These are phyloP conservation scores for Meleagris gallopavo DNA, from an alignment of 2,113 vertebrate species.

Conservation along the genomic window DNA sequence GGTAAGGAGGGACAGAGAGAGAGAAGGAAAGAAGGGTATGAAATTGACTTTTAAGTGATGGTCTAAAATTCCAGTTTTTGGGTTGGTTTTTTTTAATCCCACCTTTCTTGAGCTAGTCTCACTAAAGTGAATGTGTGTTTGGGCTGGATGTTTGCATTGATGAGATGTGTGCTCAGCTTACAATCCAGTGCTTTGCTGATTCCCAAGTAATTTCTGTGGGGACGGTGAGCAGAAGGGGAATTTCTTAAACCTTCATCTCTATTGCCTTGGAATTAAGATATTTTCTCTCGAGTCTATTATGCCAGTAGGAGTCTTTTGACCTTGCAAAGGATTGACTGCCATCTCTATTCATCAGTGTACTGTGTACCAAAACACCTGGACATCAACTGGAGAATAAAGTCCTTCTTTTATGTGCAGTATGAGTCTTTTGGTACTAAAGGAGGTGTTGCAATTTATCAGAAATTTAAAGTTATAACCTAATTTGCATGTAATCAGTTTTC, in stretches of 20 bases:
- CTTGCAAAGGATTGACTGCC: not conserved
- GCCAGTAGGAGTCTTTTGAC: not conserved
- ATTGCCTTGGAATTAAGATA: not conserved
- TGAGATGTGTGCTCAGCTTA: not conserved
- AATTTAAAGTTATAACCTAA: not conserved
- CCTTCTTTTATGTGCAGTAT: not conserved
- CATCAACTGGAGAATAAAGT: not conserved
- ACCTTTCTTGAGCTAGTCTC: not conserved
- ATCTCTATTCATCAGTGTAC: not conserved
- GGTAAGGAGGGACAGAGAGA: not conserved
- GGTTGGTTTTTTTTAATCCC: too few relatives aligned
- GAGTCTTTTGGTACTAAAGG: not conserved
- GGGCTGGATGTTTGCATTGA: not conserved
- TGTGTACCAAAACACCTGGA: not conserved
- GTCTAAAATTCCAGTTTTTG: not conserved
- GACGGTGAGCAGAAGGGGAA: not conserved
- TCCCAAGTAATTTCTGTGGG: not conserved
- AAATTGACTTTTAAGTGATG: not conserved
- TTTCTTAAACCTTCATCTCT: not conserved
- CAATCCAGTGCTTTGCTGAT: not conserved
- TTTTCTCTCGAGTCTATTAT: not conserved
- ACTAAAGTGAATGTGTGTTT: not conserved
- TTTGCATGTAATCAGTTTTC: not conserved
- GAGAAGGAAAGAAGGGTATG: not conserved
- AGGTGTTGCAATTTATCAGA: not conserved